Evolutionary conservation across 23 tunicate genomes (phyloP).

Genomic region (Oikopleura dioica): DNA sequence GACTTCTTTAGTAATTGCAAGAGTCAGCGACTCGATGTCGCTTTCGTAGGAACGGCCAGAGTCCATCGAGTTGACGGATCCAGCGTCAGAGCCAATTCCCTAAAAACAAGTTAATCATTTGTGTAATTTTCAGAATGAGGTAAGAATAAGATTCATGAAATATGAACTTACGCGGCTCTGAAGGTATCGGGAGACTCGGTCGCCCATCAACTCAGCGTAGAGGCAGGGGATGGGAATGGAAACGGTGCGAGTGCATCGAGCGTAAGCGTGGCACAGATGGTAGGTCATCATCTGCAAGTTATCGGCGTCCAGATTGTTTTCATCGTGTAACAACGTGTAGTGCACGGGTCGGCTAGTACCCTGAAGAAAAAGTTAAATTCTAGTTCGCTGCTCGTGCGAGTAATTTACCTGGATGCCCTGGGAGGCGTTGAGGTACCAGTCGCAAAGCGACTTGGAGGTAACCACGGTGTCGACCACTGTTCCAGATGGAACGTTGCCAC

Average conservation of each 20-base stretch:
- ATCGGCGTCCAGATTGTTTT: background rate
- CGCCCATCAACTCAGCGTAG: background rate
- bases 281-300: constrained; percentile 6
- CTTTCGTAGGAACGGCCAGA: too few species aligned
- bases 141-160: too few species aligned
- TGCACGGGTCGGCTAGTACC: constrained; percentile 12
- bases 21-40: too few species aligned
- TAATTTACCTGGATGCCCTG: background rate
- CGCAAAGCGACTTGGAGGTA: background rate
- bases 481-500: background rate
- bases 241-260: background rate
- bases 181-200: background rate
- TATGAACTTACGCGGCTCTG: background rate
- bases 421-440: background rate
- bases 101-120: too few species aligned
- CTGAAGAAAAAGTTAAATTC: too few species aligned
- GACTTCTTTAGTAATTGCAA: too few species aligned
- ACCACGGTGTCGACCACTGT: background rate
- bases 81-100: too few species aligned
- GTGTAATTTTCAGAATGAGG: too few species aligned
- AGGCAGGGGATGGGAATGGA: background rate
- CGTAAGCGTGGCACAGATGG: constrained; percentile 15
- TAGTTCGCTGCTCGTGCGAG: too few species aligned
- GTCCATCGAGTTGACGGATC: too few species aligned
- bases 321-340: background rate